Base-by-base conservation (phyloP, 1,140 invertebrate species). In the Anagrus nilaparvatae region DNA sequence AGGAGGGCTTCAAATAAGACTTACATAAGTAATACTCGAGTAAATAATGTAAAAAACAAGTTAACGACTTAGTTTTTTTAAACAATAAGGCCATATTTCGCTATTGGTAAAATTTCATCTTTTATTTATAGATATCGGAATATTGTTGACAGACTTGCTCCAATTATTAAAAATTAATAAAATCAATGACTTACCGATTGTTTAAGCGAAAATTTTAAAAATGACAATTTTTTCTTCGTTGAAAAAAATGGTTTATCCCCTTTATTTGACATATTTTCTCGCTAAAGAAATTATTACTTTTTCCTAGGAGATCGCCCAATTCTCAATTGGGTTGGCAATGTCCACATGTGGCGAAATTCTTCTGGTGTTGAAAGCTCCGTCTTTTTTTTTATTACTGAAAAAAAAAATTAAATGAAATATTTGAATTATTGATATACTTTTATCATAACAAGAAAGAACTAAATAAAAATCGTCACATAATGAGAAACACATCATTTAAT, bases 261-360 rank as follows among this genome's bases (percentile, higher is more conserved):
- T 40, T 49, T 55, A 39, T 51, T 53, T 33, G 31, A 21, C 52
- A 52, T 51, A 28, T 19, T 38, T 17, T 47, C 48, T 43, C 49
- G 54, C 31, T 50, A 46, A 36, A 25, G 24, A 7, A 5, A 7
- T 25, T 12, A 25, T 34, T 47, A 53, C 65, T 69, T 69, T 69
- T 69, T 69, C 51, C 67, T 67, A 33, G 67, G 67, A 61, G 67
- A 63, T 52, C 67, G 65, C 48, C 67, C 67, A 53, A 69, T 67
- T 49, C 67, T 67, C 37, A 69, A 56, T 53, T 55, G 59, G 51
- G 65, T 61, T 48, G 64, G 63, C 54, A 63, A 67, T 67, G 57
- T 67, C 63, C 67, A 65, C 67, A 69, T 69, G 65, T 66, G 63
- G 63, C 65, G 63, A 40, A 60, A 52, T 60, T 55, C 54, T 56